A percentile compares a stretch with the other conserved stretches of the same genome.
Conservation (phyloP, 2,113 vertebrate genomes). For the Hyaena hyaena region DNA sequence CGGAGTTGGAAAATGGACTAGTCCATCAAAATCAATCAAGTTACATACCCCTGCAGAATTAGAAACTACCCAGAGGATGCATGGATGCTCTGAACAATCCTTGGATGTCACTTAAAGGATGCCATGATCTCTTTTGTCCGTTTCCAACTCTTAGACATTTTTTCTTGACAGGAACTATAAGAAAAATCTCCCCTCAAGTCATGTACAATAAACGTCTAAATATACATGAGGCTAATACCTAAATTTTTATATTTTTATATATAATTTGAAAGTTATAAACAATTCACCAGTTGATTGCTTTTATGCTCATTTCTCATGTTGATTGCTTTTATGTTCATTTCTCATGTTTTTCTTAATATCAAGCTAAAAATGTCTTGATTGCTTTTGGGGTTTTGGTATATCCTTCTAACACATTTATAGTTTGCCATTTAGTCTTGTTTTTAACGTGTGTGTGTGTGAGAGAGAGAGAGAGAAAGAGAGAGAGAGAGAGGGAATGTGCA, state of each 20-base stretch:
- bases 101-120: neutral
- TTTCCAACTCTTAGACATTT: neutral
- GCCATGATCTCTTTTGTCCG: neutral
- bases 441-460: too few species aligned
- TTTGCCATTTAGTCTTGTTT: too few species aligned
- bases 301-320: neutral
- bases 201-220: neutral
- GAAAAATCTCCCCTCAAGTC: neutral
- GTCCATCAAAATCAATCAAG: neutral
- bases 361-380: neutral
- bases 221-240: neutral
- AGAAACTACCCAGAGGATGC: neutral
- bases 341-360: neutral
- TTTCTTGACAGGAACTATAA: neutral
- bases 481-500: too few species aligned
- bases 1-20: neutral
- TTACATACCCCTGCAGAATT: neutral
- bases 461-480: too few species aligned
- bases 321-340: neutral
- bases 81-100: neutral
- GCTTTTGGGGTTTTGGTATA: neutral
- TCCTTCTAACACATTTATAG: neutral
- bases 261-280: neutral
- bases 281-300: neutral
- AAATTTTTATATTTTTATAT: neutral